phyloP scores from a whole-genome alignment of 37 sponge, comb jelly and placozoan genomes.

The Aplysina aerophoba region DNA sequence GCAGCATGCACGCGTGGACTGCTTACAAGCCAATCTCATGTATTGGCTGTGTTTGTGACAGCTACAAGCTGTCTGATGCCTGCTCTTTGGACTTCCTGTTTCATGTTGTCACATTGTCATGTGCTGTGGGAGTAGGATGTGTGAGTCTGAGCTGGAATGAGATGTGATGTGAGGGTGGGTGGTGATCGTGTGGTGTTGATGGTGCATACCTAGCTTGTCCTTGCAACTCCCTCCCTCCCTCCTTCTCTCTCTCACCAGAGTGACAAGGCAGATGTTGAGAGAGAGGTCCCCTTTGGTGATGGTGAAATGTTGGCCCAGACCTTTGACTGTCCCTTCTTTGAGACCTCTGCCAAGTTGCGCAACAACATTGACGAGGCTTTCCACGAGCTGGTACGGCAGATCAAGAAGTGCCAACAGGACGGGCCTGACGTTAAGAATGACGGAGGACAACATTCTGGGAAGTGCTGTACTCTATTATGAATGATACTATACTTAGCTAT shows the following conservation, averaged over 20 bases:
- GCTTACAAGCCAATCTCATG: no score
- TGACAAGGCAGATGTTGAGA: conserved; percentile 62
- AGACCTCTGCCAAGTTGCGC: conserved; percentile 78
- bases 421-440: conserved; percentile 29
- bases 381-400: conserved; percentile 81
- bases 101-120: no score
- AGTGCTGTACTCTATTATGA: conserved; percentile 47
- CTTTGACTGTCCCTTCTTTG: conserved; percentile 80
- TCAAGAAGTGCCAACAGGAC: conserved; percentile 71
- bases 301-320: conserved; percentile 64
- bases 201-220: background rate
- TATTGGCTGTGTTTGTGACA: no score
- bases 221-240: background rate
- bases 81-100: no score
- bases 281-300: conserved; percentile 72
- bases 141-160: background rate
- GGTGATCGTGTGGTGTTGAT: background rate
- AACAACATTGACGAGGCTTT: conserved; percentile 77
- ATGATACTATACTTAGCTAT: background rate
- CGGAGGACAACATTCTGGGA: background rate
- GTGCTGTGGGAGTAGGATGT: no score
- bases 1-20: no score
- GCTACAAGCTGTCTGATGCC: no score
- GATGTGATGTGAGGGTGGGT: background rate
- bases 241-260: conserved; percentile 37